phyloP scores from a whole-genome alignment of 2,113 vertebrate genomes.

The Daubentonia madagascariensis region DNA sequence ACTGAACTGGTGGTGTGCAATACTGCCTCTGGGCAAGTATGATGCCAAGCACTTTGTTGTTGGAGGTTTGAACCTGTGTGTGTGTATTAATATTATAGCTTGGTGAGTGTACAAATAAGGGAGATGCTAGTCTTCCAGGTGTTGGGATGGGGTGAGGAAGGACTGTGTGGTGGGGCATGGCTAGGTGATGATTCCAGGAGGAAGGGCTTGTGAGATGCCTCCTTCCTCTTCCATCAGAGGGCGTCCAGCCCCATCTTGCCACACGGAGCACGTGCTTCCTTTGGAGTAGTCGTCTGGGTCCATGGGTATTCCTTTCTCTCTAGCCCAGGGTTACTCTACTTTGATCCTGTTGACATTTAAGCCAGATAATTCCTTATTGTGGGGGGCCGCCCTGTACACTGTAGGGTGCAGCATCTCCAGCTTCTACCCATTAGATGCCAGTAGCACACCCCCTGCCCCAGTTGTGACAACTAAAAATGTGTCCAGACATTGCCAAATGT shows the following conservation, averaged over 20 bases:
- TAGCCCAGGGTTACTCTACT: not conserved
- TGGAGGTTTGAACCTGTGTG: not conserved
- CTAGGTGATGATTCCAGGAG: not conserved
- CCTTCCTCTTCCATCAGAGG: not conserved
- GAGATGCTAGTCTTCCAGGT: no score
- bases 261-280: no score
- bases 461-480: not conserved
- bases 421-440: not conserved
- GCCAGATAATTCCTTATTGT: not conserved
- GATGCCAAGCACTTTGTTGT: rapidly evolving
- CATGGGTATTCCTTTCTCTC: not conserved
- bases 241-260: not conserved
- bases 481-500: not conserved
- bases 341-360: not conserved
- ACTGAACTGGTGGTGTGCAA: rapidly evolving
- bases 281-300: not conserved
- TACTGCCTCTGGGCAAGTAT: not conserved
- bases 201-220: not conserved
- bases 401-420: not conserved
- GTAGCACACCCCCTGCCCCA: not conserved
- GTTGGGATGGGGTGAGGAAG: no score
- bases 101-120: not conserved
- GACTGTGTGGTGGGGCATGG: no score
- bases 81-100: no score
- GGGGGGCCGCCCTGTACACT: rapidly evolving